Evolutionary conservation across 2,797 vertebrate species (phyloP).

Genomic region (Odontamblyopus rebecca): DNA sequence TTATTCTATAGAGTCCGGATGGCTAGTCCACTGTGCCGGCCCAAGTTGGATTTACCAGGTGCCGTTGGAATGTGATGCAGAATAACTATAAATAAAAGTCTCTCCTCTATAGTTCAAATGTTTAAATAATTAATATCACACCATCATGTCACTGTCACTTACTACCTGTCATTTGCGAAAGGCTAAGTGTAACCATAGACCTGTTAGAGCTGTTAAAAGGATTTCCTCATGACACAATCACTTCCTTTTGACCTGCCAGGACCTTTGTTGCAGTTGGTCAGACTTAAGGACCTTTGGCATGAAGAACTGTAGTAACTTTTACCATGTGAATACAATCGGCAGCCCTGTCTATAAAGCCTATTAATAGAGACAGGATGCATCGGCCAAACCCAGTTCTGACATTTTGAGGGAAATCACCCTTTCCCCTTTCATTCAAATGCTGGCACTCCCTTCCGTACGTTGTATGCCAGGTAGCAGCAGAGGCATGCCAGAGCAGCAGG

Average conservation of each 20-base stretch:
- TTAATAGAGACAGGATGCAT: conserved; percentile 65
- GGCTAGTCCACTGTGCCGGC: conserved; percentile 15
- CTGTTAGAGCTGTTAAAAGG: conserved; percentile 36
- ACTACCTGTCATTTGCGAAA: conserved; percentile 39
- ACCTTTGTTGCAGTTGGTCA: conserved; percentile 39
- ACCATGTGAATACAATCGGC: conserved; percentile 58
- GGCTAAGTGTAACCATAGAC: conserved; percentile 41
- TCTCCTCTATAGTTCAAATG: neutral
- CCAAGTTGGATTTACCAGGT: conserved; percentile 9
- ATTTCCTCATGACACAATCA: conserved; percentile 52
- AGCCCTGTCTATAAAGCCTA: conserved; percentile 54
- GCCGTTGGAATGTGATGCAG: conserved; percentile 7
- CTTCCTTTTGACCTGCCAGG: conserved; percentile 65
- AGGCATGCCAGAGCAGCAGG: conserved; percentile 48
- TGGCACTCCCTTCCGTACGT: conserved; percentile 52
- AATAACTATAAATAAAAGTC: neutral
- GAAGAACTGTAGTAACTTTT: conserved; percentile 43
- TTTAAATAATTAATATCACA: conserved; percentile 22
- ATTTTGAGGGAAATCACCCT: conserved; percentile 66
- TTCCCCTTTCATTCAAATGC: conserved; percentile 56
- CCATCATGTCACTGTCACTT: conserved; percentile 23
- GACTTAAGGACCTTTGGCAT: conserved; percentile 40
- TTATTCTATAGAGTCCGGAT: conserved; percentile 7
- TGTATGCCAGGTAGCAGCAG: conserved; percentile 43
- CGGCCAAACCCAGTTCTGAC: conserved; percentile 65